These are phyloP conservation scores for Podabrus alpinus DNA, from an alignment of 2,888 invertebrate genomes.

Conservation along the genomic window DNA sequence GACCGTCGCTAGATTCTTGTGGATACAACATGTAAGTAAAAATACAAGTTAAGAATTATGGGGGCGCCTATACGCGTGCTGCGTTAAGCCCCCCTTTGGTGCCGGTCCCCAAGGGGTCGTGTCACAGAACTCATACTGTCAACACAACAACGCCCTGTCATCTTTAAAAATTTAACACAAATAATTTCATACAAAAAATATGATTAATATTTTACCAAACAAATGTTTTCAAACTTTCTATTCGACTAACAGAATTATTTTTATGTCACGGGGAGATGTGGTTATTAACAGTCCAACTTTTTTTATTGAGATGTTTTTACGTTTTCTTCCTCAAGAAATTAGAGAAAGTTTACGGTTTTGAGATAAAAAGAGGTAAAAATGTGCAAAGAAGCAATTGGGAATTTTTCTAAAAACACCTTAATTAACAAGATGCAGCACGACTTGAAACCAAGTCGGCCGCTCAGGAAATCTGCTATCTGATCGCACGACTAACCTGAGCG, in stretches of 20 bases:
- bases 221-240: neutral
- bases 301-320: neutral
- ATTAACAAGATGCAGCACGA: no score
- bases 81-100: constrained; percentile 34
- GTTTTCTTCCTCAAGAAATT: neutral
- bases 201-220: neutral
- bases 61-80: constrained; percentile 37
- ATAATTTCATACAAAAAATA: neutral
- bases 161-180: constrained; percentile 1
- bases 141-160: constrained; percentile 25
- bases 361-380: no score
- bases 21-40: constrained; percentile 22
- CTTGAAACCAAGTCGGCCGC: no score
- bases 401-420: no score
- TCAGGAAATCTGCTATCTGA: no score
- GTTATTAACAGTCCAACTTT: neutral
- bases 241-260: neutral
- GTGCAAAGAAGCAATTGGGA: no score
- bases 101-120: constrained; percentile 28
- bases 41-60: constrained; percentile 31
- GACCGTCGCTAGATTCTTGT: constrained; percentile 34
- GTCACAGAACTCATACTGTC: constrained; percentile 35
- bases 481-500: no score
- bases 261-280: neutral
- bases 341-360: neutral